Evolutionary conservation across 1,140 invertebrate genomes (phyloP), one percentile per base, ranked within the genome.

Genomic region (Drosophila melanogaster): DNA sequence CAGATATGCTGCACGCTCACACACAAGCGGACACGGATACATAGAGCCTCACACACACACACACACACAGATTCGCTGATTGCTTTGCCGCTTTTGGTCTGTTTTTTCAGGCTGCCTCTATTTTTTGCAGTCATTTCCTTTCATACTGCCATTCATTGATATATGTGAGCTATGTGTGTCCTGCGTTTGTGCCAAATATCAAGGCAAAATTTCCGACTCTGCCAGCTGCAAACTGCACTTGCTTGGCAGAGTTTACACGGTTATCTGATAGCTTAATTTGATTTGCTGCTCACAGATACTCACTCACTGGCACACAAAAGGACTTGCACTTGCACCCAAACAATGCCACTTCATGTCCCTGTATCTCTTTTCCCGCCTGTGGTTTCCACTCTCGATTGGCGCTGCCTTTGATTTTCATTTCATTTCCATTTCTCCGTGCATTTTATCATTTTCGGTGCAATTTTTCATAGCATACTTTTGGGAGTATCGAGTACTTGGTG

Each of bases 191-290:
- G 26, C 38, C 61, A 12, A 71, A 78, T 66, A 75, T 62, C 57
- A 71, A 75, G 69, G 73, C 56, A 59, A 64, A 62, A 57, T 37
- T 40, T 44, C 24, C 19, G 38, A 33, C 22, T 47, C 26, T 35
- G 41, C 43, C 24, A 40, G 46, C 61, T 54, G 61, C 37, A 46
- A 47, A 38, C 60, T 54, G 61, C 49, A 57, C 60, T 53, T 75
- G 71, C 56, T 40, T 37, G 54, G 58, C 71, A 59, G 75, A 71
- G 75, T 79, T 79, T 87, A 76, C 65, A 79, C 58, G 66, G 71
- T 77, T 72, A 79, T 79, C 79, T 77, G 70, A 83, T 89, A 79
- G 81, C 71, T 83, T 83, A 79, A 87, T 87, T 89, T 89, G 84
- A 79, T 87, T 87, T 89, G 59, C 66, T 79, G 58, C 51, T 62